Evolutionary conservation across 2,888 invertebrate genomes (phyloP), one percentile per base, ranked within the genome.

Genomic region (Aradus depressus): DNA sequence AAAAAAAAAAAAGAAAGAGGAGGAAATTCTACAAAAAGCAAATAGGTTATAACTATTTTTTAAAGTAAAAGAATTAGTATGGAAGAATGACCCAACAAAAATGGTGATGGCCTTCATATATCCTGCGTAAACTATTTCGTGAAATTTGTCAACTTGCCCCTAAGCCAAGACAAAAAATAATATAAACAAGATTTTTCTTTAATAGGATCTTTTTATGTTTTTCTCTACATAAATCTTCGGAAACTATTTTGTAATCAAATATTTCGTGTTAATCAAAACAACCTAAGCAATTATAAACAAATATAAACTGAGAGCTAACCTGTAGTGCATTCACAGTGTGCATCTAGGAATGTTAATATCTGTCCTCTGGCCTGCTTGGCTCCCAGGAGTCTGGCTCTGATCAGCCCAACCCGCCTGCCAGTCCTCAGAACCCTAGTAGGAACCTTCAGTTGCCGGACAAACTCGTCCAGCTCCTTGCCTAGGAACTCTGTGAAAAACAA

Each of bases 281-380:
- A 28, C 28, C 28, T 28, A 10, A 28, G 12, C 8, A 10, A 28
- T 28, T 28, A 28, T n/a, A 28, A 28, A 4, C 5, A 10, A 39
- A 8, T 39, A 39, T 34, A 37, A 37, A 37, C 14, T 12, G 14
- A 6, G 8, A 16, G 62, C 80, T 79, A 78, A 64, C 85, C 84
- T 62, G 72, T 72, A 51, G 86, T 83, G 62, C 88, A 88, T 74
- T 93, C 93, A 68, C 91, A 91, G 68, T 95, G 95, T 26, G 92
- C 90, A 67, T 95, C 95, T 12, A 95, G 71, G 65, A 93, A 95
- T 3, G 91, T 87, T 42, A 95, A 72, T 6, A 85, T 83, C 61
- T 81, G 78, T 1, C 88, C 90, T 39, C 67, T 69, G 0, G 87
- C 84, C 58, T 74, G 68, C 42, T 71, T 70, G 1, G 87, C 86